phyloP scores from a whole-genome alignment of 1,140 invertebrate genomes.

The Aradophagus sp. region DNA sequence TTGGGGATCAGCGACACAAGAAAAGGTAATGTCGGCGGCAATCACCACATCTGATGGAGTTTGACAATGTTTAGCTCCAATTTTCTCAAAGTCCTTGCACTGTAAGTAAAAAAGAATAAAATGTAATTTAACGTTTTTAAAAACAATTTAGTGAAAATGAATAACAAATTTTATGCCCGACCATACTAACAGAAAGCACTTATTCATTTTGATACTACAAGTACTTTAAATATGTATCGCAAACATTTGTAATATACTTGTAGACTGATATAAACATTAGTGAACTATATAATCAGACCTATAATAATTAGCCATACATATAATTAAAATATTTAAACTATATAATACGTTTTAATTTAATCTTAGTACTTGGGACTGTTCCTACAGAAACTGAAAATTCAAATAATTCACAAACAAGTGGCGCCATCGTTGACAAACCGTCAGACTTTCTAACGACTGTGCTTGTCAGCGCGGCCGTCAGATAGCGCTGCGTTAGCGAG shows the following conservation, averaged over 20 bases:
- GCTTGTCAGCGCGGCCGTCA: constrained; percentile 1
- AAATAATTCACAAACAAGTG: constrained; percentile 13
- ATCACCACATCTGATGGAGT: constrained; percentile 95
- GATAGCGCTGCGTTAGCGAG: constrained; percentile 60
- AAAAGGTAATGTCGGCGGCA: constrained; percentile 94
- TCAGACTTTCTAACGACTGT: background rate
- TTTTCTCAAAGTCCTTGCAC: constrained; percentile 83
- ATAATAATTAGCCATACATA: no score
- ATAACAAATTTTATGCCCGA: background rate
- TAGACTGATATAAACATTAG: no score
- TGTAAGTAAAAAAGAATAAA: constrained; percentile 60
- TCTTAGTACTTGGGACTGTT: background rate
- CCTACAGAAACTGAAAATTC: constrained; percentile 7
- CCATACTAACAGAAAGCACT: no score
- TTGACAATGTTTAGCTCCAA: constrained; percentile 80
- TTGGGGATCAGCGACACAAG: constrained; percentile 93
- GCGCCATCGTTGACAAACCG: constrained; percentile 46
- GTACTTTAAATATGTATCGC: no score
- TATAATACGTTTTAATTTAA: background rate
- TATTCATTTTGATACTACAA: no score
- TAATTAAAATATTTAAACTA: background rate
- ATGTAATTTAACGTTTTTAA: background rate
- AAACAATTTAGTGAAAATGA: background rate
- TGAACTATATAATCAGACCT: no score
- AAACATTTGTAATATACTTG: no score